These are phyloP conservation scores for Venusia cambrica DNA, from an alignment of 2,888 invertebrate species.

Conservation along the genomic window DNA sequence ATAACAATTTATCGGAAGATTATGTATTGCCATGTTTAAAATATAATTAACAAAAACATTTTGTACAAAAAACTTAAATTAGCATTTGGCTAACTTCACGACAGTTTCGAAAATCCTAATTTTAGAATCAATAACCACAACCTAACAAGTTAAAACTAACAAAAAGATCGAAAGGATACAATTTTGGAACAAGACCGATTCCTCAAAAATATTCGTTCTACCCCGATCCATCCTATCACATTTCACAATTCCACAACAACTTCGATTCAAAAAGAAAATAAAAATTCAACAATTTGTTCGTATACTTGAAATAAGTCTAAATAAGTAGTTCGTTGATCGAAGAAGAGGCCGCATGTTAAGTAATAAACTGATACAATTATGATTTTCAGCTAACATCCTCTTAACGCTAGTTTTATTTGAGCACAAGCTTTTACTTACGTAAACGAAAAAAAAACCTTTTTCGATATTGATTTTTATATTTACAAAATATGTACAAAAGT, in stretches of 20 bases:
- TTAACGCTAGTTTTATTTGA: slow-evolving; percentile 62
- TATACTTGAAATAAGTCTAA: slow-evolving; percentile 74
- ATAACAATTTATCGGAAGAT: slow-evolving; percentile 74
- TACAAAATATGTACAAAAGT: slow-evolving; percentile 77
- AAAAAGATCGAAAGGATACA: slow-evolving; percentile 55
- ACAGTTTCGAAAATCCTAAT: slow-evolving; percentile 47
- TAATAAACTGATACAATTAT: slow-evolving; percentile 39
- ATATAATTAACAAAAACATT: slow-evolving; percentile 47
- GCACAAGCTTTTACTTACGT: slow-evolving; percentile 74
- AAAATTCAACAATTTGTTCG: slow-evolving; percentile 54
- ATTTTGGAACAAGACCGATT: slow-evolving; percentile 54
- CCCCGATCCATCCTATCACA: slow-evolving; percentile 66
- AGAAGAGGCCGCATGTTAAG: slow-evolving; percentile 42
- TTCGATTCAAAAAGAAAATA: slow-evolving; percentile 56
- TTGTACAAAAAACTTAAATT: slow-evolving; percentile 67
- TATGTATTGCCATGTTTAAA: slow-evolving; percentile 67
- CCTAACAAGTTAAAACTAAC: slow-evolving; percentile 60
- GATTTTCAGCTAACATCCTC: slow-evolving; percentile 22
- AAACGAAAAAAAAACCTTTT: slow-evolving; percentile 56
- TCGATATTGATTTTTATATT: slow-evolving; percentile 65
- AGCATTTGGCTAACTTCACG: slow-evolving; percentile 74
- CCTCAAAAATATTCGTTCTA: slow-evolving; percentile 64
- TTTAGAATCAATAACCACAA: slow-evolving; percentile 63
- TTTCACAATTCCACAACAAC: slow-evolving; percentile 49
- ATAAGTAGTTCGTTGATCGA: slow-evolving; percentile 33